A percentile compares a stretch with the other conserved stretches of the same genome.
Conservation (phyloP, 2,797 vertebrate genomes). For the Heterohyrax brucei region DNA sequence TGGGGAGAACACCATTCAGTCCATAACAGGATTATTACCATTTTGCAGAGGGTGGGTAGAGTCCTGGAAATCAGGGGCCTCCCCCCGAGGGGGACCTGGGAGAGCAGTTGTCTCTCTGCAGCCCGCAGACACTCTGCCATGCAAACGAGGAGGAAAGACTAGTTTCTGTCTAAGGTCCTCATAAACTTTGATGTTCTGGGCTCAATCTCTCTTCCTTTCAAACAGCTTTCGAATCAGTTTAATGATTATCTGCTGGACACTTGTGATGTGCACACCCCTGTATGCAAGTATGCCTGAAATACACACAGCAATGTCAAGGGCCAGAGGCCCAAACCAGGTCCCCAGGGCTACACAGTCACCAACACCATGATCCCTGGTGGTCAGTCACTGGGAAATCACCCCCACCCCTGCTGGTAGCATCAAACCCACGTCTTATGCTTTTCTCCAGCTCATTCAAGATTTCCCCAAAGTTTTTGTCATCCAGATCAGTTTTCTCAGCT, state of each 20-base stretch:
- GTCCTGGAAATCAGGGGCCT: background rate
- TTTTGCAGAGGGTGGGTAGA: background rate
- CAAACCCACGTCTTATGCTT: background rate
- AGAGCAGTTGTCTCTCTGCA: background rate
- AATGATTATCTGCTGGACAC: background rate
- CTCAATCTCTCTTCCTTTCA: background rate
- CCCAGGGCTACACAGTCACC: fast-evolving
- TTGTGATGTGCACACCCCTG: background rate
- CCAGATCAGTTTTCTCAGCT: background rate
- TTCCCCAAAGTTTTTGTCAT: background rate
- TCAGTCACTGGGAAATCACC: background rate
- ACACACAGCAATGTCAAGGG: background rate
- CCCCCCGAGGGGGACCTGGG: no score
- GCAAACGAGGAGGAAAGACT: background rate
- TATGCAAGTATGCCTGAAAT: background rate
- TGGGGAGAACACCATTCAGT: no score
- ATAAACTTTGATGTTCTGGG: fast-evolving
- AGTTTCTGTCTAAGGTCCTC: background rate
- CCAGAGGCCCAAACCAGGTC: background rate
- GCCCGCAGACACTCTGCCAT: fast-evolving
- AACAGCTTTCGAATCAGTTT: background rate
- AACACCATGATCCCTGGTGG: fast-evolving
- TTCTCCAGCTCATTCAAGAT: background rate
- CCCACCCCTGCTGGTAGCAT: background rate
- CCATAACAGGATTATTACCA: background rate